These are phyloP conservation scores for Poecilia latipinna DNA, from an alignment of 2,113 vertebrate species.

Conservation along the genomic window DNA sequence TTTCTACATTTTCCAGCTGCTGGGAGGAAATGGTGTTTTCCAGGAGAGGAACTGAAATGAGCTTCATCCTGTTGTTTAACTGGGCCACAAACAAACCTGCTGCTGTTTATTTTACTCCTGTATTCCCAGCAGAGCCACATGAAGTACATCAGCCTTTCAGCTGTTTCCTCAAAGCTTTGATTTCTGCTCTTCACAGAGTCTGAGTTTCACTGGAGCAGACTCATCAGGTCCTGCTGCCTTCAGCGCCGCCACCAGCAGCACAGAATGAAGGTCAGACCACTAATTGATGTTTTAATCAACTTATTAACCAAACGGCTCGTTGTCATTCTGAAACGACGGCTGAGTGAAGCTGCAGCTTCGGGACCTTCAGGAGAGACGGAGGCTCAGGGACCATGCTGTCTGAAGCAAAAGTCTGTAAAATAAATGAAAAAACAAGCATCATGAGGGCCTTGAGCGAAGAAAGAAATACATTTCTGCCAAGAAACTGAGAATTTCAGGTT, in stretches of 20 bases:
- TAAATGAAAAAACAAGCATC: no score
- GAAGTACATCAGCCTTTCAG: neutral
- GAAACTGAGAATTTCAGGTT: no score
- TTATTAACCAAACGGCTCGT: constrained; percentile 35
- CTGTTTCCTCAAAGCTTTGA: constrained; percentile 25
- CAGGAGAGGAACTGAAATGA: no score
- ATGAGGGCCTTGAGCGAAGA: no score
- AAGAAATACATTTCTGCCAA: no score
- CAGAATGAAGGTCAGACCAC: constrained; percentile 53
- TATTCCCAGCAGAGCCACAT: neutral
- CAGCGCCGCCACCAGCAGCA: constrained; percentile 12
- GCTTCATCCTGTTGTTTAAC: no score
- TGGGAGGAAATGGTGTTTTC: no score
- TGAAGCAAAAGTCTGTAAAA: no score
- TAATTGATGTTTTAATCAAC: constrained; percentile 68
- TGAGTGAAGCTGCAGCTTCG: neutral
- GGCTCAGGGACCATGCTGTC: no score
- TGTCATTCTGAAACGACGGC: constrained; percentile 24
- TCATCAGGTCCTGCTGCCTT: constrained; percentile 13
- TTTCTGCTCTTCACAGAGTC: constrained; percentile 15
- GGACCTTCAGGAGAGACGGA: neutral
- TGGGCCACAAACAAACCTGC: no score
- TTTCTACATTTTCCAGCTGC: no score
- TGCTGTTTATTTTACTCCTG: no score
- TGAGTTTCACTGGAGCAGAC: constrained; percentile 17